Evolutionary conservation across 2,888 invertebrate species (phyloP).

Genomic region (Strigamia crassipes): DNA sequence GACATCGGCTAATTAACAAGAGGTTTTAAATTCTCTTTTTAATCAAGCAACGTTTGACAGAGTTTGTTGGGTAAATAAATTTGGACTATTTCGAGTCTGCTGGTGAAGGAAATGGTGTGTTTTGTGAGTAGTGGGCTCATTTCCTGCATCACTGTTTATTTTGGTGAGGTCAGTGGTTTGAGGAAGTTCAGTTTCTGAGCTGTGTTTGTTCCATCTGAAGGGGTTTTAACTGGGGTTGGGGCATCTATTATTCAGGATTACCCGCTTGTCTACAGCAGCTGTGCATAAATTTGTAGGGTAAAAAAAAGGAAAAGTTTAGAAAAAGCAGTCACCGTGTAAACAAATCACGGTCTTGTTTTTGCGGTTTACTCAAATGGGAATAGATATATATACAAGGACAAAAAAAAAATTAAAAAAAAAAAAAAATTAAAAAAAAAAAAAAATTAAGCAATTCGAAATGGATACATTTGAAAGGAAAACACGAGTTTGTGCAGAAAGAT

Average conservation of each 20-base stretch:
- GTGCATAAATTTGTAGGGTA: not conserved
- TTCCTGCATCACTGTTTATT: constrained; percentile 17
- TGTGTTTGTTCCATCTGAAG: constrained; percentile 1
- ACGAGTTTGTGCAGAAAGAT: not conserved
- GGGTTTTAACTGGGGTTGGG: not conserved
- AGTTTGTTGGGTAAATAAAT: not conserved
- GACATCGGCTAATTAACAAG: not conserved
- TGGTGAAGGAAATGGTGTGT: constrained; percentile 9
- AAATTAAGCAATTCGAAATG: not conserved
- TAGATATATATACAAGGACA: too few relatives aligned
- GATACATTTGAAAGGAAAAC: not conserved
- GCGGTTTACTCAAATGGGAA: not conserved
- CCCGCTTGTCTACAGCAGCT: constrained; percentile 7
- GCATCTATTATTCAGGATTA: not conserved
- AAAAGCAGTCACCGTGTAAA: constrained; percentile 10
- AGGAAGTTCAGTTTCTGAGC: constrained; percentile 17
- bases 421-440: not conserved
- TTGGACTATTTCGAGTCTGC: not conserved
- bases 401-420: not conserved
- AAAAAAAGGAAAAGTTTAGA: not conserved
- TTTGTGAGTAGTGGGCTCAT: constrained; percentile 22
- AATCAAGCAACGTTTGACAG: not conserved
- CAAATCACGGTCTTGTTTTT: not conserved
- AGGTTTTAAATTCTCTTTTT: not conserved
- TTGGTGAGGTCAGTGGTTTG: constrained; percentile 29